Percentiles rank a stretch among this genome's conserved stretches.
Evolutionary conservation across 2,797 vertebrate species (phyloP).

Genomic region (Helicolenus hilgendorfi): DNA sequence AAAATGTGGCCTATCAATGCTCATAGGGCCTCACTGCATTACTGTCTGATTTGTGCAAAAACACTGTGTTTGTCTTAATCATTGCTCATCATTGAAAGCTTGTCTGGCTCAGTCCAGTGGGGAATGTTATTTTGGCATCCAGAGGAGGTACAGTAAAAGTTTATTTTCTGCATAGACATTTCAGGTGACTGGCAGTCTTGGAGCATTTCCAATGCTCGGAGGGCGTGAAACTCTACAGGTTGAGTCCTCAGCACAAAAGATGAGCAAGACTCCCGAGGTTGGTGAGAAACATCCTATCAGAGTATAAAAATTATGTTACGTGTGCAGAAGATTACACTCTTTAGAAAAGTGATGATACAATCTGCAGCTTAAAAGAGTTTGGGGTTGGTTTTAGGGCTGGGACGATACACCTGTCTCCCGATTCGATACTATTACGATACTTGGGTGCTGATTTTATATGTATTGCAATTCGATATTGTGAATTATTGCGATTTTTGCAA

Average conservation of each 20-base stretch:
- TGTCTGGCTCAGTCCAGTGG: neutral
- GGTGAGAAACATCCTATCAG: neutral
- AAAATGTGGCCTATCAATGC: too few relatives aligned
- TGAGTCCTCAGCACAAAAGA: neutral
- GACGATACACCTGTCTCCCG: too few relatives aligned
- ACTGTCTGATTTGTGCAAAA: neutral
- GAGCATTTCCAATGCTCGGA: neutral
- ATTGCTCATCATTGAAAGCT: neutral
- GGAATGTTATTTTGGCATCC: neutral
- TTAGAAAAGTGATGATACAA: fast-evolving
- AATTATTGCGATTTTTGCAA: too few relatives aligned
- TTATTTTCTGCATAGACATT: neutral
- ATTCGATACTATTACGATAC: too few relatives aligned
- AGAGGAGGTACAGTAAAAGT: neutral
- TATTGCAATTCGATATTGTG: too few relatives aligned
- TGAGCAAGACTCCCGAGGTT: neutral
- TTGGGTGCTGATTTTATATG: too few relatives aligned
- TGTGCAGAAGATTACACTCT: neutral
- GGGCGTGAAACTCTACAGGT: neutral
- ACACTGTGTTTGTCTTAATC: neutral
- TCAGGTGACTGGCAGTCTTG: neutral
- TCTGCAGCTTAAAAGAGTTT: neutral
- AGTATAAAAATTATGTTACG: neutral
- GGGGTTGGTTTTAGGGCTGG: too few relatives aligned
- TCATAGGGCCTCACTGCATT: too few relatives aligned